phyloP scores from a whole-genome alignment of 1,140 invertebrate species.

The Cepaea nemoralis region DNA sequence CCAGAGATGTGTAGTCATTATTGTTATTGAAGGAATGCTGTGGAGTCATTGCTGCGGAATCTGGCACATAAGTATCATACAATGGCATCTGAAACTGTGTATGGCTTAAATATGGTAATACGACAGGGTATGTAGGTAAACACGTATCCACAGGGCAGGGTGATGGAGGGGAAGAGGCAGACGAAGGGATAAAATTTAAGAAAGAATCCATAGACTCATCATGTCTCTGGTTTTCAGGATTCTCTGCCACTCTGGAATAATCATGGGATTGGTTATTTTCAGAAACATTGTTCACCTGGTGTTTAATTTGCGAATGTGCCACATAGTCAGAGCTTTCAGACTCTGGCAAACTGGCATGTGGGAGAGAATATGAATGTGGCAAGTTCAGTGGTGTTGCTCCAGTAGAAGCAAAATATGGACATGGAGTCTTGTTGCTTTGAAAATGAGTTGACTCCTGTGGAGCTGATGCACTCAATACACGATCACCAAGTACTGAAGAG shows the following conservation, averaged over 20 bases:
- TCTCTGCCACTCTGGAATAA: not conserved
- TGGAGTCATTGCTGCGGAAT: too few species aligned
- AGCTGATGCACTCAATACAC: too few species aligned
- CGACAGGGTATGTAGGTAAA: not conserved
- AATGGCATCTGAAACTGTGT: not conserved
- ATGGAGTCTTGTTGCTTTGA: not conserved
- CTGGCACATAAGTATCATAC: not conserved
- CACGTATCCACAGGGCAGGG: not conserved
- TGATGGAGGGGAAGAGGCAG: not conserved
- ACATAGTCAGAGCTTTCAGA: not conserved
- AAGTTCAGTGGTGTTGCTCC: not conserved
- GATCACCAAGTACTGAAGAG: too few species aligned
- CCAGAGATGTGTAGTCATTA: not conserved
- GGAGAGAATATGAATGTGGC: not conserved
- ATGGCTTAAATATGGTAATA: not conserved
- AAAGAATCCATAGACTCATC: not conserved
- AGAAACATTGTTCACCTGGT: not conserved
- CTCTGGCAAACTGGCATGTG: not conserved
- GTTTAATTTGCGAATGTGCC: not conserved
- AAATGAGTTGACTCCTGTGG: not conserved
- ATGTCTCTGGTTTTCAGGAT: not conserved
- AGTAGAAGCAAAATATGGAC: not conserved
- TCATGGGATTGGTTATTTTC: not conserved
- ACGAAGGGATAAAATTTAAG: not conserved
- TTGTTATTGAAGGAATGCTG: not conserved